phyloP scores from a whole-genome alignment of 92 coral and sea anemone genomes.

The Palythoa heliodiscus region DNA sequence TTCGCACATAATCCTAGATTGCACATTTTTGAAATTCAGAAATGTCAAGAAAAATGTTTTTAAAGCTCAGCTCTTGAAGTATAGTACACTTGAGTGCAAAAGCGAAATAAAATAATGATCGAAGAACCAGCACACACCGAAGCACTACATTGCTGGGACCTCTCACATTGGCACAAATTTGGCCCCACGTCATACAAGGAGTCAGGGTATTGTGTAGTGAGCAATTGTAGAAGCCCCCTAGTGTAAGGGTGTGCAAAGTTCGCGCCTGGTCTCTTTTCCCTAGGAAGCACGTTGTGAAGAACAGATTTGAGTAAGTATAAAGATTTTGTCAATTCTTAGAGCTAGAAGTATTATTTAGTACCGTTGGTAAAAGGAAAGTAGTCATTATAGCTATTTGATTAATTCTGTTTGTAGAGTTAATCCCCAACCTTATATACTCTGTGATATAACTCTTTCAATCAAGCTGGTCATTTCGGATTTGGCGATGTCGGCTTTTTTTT shows the following conservation, averaged over 20 bases:
- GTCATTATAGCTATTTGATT: not conserved
- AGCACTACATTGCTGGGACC: not conserved
- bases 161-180: not conserved
- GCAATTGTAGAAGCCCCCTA: slow-evolving; percentile 61
- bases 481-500: not conserved
- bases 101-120: no score
- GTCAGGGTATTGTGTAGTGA: not conserved
- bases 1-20: no score
- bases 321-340: not conserved
- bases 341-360: not conserved
- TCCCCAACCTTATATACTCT: not conserved
- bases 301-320: slow-evolving; percentile 25
- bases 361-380: not conserved
- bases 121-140: not conserved
- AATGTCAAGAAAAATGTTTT: no score
- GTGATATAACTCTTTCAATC: not conserved
- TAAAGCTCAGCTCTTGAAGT: no score
- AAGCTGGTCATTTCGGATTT: slow-evolving; percentile 1
- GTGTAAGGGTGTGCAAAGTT: slow-evolving; percentile 49
- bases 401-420: not conserved
- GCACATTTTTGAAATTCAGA: no score
- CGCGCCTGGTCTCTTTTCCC: slow-evolving; percentile 67
- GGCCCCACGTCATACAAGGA: not conserved
- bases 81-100: no score
- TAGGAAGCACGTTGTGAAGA: slow-evolving; percentile 81